These are phyloP conservation scores for Aethina tumida DNA, from an alignment of 1,140 invertebrate species.

Conservation along the genomic window DNA sequence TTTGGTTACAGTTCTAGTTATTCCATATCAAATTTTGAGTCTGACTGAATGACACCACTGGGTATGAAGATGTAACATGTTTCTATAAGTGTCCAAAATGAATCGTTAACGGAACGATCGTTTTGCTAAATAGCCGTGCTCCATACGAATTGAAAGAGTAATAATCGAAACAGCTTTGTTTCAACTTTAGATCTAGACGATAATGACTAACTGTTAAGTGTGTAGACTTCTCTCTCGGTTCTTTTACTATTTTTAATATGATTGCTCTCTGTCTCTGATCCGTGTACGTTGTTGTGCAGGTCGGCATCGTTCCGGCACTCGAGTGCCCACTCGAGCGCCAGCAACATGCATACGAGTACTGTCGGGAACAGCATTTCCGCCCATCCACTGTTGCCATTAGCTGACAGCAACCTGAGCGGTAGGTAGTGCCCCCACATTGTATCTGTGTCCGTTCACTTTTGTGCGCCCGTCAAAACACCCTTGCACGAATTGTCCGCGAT, in stretches of 20 bases:
- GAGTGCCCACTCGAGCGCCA: constrained; percentile 34
- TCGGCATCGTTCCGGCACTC: constrained; percentile 37
- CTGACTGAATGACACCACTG: too few relatives aligned
- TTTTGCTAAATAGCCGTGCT: constrained; percentile 24
- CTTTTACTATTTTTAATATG: constrained; percentile 15
- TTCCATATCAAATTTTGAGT: too few relatives aligned
- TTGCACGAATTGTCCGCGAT: too few relatives aligned
- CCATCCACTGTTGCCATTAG: constrained; percentile 36
- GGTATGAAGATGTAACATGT: too few relatives aligned
- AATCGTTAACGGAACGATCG: too few relatives aligned
- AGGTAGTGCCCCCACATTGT: constrained; percentile 24
- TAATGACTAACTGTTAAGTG: constrained; percentile 24
- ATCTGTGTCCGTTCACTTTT: constrained; percentile 13
- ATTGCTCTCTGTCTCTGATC: constrained; percentile 38
- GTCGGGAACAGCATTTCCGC: constrained; percentile 38
- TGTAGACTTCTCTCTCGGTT: constrained; percentile 10
- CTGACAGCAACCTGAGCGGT: constrained; percentile 36
- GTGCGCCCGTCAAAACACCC: too few relatives aligned
- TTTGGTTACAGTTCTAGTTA: too few relatives aligned
- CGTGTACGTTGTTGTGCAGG: too few relatives aligned
- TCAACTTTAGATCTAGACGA: constrained; percentile 8
- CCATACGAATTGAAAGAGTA: constrained; percentile 17
- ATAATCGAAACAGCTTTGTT: too few relatives aligned
- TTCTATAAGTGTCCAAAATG: too few relatives aligned
- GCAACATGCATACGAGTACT: constrained; percentile 34